Conservation (phyloP, 2,113 vertebrate genomes). For the Pelusios castaneus region DNA sequence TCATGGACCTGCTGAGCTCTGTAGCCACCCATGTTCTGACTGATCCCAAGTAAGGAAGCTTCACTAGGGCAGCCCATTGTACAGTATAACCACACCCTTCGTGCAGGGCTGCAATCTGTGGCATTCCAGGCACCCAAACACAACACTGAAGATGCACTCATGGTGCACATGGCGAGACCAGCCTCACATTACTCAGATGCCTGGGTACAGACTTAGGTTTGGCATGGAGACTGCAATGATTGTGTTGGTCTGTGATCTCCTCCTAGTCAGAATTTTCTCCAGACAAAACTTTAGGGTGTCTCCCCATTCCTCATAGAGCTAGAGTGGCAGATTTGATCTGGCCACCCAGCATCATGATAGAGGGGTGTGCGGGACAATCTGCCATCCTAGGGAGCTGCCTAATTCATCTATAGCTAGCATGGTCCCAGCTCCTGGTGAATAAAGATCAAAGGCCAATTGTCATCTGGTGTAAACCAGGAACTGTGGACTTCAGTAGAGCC, state of each 20-base stretch:
- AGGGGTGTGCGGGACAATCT: too few relatives aligned
- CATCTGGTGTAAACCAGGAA: background rate
- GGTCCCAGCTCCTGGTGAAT: too few relatives aligned
- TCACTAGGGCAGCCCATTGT: background rate
- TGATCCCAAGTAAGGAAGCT: background rate
- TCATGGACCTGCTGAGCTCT: too few relatives aligned
- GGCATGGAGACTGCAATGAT: background rate
- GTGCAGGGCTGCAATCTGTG: background rate
- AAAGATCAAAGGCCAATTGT: background rate
- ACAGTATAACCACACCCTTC: background rate
- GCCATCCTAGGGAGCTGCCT: too few relatives aligned
- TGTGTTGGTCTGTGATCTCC: background rate
- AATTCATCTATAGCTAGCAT: too few relatives aligned
- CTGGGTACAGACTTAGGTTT: background rate
- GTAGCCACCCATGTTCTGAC: background rate
- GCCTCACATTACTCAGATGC: background rate
- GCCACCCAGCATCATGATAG: too few relatives aligned
- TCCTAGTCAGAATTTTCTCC: background rate
- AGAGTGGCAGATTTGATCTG: too few relatives aligned
- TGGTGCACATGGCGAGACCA: background rate
- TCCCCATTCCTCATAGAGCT: too few relatives aligned
- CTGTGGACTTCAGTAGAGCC: background rate
- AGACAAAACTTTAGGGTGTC: too few relatives aligned
- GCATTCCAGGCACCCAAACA: background rate
- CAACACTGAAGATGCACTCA: background rate